Evolutionary conservation across 2,113 vertebrate species (phyloP), one percentile per base, ranked within the genome.

Genomic region (Speoplatyrhinus poulsoni): DNA sequence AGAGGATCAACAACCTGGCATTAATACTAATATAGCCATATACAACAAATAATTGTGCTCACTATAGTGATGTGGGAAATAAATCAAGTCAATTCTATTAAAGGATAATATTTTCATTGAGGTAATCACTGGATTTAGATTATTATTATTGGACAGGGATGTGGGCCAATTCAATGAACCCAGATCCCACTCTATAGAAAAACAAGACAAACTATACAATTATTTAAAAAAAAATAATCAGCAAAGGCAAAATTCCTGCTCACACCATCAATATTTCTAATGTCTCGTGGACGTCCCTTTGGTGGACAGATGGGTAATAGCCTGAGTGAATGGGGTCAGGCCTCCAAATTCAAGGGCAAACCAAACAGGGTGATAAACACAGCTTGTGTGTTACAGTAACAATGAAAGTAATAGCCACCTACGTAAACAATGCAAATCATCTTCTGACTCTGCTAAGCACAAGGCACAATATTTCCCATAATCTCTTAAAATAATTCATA

Each of bases 281-380:
- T 79, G 68, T 52, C 52, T 36, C 70, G 47, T 52, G 56, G 53
- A 65, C 69, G 67, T 70, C 67, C 72, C 62, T 73, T 73, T 49
- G 69, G 9, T 80, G 82, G 77, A 78, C 82, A 83, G 79, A 81
- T 82, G 79, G 83, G 65, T 82, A 88, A 85, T 72, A 73, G 73
- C 55, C 70, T 74, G n/a, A 82, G 77, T 73, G 66, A 83, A 84
- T 85, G 77, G 79, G 82, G 78, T 83, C 80, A 77, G 68, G 57
- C 60, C 64, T 75, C 65, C 56, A 65, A 72, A 85, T 76, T 82
- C 81, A 88, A 87, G 90, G 87, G 74, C 85, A 83, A 80, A 84
- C 36, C 11, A 70, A 69, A 74, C 75, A 69, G 62, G 36, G 64
- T 64, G 67, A 80, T 79, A 64, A 73, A 81, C 65, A 65, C 9